Evolutionary conservation across 2,888 invertebrate genomes (phyloP), one percentile per base, ranked within the genome.

Genomic region (Mesorhabditis sp.): DNA sequence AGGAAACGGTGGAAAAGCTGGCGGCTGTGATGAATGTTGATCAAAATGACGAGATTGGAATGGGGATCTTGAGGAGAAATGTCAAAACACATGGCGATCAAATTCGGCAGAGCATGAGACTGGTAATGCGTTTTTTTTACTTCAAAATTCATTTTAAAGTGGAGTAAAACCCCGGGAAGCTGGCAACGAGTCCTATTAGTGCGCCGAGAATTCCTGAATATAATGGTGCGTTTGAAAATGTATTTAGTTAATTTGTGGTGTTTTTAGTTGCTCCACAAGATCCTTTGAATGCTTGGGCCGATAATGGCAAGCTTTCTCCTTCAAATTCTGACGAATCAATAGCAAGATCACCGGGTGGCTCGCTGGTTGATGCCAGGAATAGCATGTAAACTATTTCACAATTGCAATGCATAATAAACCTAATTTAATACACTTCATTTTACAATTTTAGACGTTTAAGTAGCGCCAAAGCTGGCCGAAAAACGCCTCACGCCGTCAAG

Each of bases 1-100:
- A 50, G 58, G 58, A 50, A 50, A 50, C 58, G 58, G 58, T 50
- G 58, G n/a, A 50, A 50, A 10, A 50, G n/a, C n/a, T 50, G 58
- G 58, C 58, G 7, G 58, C 7, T 13, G 10, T 13, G 58, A 13
- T 50, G 58, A 50, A 50, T 13, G 58, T 50, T 2, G 58, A 50
- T 50, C 58, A n/a, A n/a, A 50, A 50, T n/a, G n/a, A 50, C n/a
- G 58, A 50, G 58, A 50, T 13, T 13, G 58, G n/a, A 13, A 50
- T 50, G 1, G 10, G n/a, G 13, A 13, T 50, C 10, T n/a, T 50
- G 10, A 1, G 7, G 7, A n/a, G n/a, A 2, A 50, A 2, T n/a
- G 58, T 50, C 1, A n/a, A 13, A 13, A 10, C 10, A n/a, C 2
- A n/a, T 10, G 58, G 58, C 58, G 58, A 50, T 13, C 10, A 10